These are phyloP conservation scores for Pachymerium ferrugineum DNA, from an alignment of 2,888 invertebrate species.

Conservation along the genomic window DNA sequence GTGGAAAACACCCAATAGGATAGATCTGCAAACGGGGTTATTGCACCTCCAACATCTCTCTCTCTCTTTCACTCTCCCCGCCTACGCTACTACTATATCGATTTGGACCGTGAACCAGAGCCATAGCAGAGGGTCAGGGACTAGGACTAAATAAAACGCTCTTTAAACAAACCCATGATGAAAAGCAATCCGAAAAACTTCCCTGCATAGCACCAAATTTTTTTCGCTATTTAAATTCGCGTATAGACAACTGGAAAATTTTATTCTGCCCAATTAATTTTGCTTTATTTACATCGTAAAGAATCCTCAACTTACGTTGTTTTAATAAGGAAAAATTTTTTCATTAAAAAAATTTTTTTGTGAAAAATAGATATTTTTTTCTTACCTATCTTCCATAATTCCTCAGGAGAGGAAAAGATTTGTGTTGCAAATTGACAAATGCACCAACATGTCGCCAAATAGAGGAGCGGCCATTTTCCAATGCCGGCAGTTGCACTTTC, in stretches of 20 bases:
- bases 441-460: background rate
- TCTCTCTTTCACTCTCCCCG: background rate
- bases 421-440: background rate
- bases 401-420: background rate
- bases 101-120: background rate
- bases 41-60: no score
- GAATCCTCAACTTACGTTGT: no score
- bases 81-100: background rate
- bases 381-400: background rate
- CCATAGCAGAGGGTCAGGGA: background rate
- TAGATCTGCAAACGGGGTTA: background rate
- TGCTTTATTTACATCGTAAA: no score
- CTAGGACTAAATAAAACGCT: background rate
- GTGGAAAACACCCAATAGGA: no score
- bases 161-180: background rate
- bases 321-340: no score
- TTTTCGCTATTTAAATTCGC: background rate
- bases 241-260: no score
- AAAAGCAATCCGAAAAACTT: background rate
- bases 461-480: background rate
- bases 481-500: conserved; percentile 2
- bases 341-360: background rate
- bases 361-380: background rate
- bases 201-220: background rate
- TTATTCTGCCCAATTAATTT: no score